A percentile compares a stretch with the other conserved stretches of the same genome.
Evolutionary conservation across 2,113 vertebrate species (phyloP).

Genomic region (Oreochromis spilurus): DNA sequence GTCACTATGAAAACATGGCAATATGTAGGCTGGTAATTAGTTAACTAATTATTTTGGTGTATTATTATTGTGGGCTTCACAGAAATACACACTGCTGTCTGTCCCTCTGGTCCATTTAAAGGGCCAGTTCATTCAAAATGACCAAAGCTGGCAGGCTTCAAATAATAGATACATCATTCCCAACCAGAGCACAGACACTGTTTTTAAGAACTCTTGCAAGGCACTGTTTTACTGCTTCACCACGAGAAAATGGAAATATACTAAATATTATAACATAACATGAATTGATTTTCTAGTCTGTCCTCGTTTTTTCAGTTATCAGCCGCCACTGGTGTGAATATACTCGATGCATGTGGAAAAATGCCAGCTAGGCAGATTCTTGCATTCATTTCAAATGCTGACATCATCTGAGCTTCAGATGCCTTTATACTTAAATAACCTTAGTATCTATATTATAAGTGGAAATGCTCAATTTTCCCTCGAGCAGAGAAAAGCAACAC

Average conservation of each 20-base stretch:
- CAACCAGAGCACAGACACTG: background rate
- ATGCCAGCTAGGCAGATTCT: conserved; percentile 42
- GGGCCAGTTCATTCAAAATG: background rate
- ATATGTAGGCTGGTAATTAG: background rate
- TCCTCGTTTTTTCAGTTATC: background rate
- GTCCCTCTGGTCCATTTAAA: background rate
- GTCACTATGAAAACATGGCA: background rate
- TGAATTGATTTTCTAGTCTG: background rate
- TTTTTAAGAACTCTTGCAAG: background rate
- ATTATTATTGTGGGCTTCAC: background rate
- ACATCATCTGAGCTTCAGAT: conserved; percentile 32
- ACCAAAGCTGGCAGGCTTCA: background rate
- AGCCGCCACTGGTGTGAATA: background rate
- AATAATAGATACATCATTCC: background rate
- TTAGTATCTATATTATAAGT: background rate
- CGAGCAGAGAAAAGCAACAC: background rate
- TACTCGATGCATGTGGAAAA: background rate
- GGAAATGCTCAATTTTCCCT: background rate
- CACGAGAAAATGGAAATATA: background rate
- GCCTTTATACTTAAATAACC: background rate
- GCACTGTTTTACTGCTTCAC: background rate
- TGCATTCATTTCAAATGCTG: conserved; percentile 48
- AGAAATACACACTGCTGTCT: background rate
- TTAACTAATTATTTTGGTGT: background rate
- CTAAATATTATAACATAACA: background rate